These are phyloP conservation scores for Agonum fuliginosum DNA, from an alignment of 2,888 invertebrate species.

Conservation along the genomic window DNA sequence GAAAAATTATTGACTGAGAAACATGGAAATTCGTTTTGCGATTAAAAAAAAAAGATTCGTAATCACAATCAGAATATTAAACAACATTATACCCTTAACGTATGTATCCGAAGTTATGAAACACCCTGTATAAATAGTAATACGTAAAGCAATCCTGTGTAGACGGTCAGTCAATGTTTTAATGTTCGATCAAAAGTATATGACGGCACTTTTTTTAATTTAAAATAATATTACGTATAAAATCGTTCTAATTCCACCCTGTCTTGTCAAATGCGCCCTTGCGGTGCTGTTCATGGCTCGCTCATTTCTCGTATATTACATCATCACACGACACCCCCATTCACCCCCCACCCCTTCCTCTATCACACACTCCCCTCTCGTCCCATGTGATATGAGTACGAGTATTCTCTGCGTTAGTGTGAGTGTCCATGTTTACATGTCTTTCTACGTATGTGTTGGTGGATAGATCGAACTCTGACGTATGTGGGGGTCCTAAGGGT, in stretches of 20 bases:
- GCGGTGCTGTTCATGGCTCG: constrained; percentile 51
- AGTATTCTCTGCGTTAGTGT: no score
- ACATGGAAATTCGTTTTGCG: no score
- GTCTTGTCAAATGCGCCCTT: constrained; percentile 31
- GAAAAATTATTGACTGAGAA: no score
- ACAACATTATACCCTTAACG: no score
- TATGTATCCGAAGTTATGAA: no score
- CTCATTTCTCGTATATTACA: constrained; percentile 56
- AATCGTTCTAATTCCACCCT: background rate
- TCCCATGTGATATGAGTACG: background rate
- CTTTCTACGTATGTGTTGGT: background rate
- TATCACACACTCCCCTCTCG: background rate
- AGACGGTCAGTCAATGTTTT: no score
- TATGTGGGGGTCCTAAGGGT: background rate
- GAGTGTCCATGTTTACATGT: background rate
- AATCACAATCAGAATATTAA: no score
- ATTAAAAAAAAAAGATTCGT: no score
- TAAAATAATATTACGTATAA: background rate
- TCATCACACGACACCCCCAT: constrained; percentile 52
- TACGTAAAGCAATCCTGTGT: no score
- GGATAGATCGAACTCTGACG: background rate
- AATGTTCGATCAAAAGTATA: no score
- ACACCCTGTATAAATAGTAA: no score
- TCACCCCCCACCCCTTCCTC: background rate
- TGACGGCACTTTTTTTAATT: no score